Evolutionary conservation across 2,113 vertebrate genomes (phyloP).

Genomic region (Chloropsis hardwickii): DNA sequence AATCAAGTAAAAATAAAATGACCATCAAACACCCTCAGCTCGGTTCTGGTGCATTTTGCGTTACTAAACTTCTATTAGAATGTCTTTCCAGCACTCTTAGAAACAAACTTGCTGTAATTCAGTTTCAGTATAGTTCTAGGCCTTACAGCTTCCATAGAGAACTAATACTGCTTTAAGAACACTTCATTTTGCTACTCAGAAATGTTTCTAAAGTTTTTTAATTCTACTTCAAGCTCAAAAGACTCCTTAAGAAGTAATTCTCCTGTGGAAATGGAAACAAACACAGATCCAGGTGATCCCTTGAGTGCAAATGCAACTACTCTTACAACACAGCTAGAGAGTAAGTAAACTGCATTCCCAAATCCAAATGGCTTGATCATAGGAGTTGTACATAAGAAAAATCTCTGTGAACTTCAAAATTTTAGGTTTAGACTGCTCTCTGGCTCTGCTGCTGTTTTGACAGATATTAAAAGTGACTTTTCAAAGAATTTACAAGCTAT

Average conservation of each 20-base stretch:
- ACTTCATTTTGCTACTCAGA: not conserved
- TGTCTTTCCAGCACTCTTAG: not conserved
- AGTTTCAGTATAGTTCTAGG: not conserved
- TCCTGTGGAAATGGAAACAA: constrained; percentile 98
- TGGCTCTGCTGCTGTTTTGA: not conserved
- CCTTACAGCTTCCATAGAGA: not conserved
- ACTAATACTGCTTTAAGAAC: not conserved
- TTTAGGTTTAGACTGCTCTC: not conserved
- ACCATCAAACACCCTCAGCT: not conserved
- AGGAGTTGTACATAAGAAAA: not conserved
- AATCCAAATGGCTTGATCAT: not conserved
- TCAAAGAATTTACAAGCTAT: not conserved
- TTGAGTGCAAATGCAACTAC: constrained; percentile 78
- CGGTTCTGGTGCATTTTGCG: not conserved
- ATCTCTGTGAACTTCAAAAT: not conserved
- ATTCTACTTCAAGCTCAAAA: constrained; percentile 82
- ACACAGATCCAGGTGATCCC: constrained; percentile 85
- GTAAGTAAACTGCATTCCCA: constrained; percentile 67
- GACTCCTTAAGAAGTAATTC: constrained; percentile 91
- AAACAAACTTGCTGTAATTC: not conserved
- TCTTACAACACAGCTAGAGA: constrained; percentile 77
- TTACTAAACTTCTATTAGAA: not conserved
- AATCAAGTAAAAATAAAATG: not conserved
- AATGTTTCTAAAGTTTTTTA: not conserved
- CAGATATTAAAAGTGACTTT: not conserved